Percentiles rank a stretch among this genome's conserved stretches.
Conservation (phyloP, 1,140 invertebrate genomes). For the Trichomalopsis sarcophagae region DNA sequence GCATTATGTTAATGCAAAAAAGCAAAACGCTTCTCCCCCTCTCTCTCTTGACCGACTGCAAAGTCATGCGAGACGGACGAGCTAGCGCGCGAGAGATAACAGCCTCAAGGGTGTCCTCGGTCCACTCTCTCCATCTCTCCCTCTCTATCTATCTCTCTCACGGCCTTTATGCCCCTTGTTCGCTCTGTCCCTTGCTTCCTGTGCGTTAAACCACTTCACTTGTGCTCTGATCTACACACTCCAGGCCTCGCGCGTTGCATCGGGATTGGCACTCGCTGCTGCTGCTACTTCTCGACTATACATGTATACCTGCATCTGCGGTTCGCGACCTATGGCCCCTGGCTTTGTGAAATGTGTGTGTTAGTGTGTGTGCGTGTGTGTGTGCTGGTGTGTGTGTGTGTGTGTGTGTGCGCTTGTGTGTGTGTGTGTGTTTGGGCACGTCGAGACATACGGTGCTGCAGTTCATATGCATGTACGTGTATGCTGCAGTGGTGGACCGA, state of each 20-base stretch:
- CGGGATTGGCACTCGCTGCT: slow-evolving; percentile 52
- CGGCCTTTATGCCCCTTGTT: neutral
- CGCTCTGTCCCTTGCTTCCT: neutral
- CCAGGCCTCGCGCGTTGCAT: slow-evolving; percentile 28
- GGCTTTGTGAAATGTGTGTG: neutral
- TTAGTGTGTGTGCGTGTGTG: neutral
- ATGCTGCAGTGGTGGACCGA: neutral
- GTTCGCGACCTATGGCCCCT: neutral
- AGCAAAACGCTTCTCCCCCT: neutral
- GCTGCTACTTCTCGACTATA: neutral
- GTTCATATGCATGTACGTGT: neutral
- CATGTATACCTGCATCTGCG: neutral
- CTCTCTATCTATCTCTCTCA: neutral
- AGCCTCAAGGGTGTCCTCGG: slow-evolving; percentile 12
- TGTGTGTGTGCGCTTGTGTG: too few species aligned
- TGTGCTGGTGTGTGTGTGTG: neutral
- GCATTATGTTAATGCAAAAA: slow-evolving; percentile 9
- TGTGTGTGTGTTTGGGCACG: too few species aligned
- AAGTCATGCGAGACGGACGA: neutral
- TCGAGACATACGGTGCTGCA: neutral
- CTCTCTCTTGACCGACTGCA: neutral
- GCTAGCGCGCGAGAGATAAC: neutral
- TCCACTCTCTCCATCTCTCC: neutral
- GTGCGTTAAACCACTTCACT: slow-evolving; percentile 17
- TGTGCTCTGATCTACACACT: slow-evolving; percentile 24